Evolutionary conservation across 2,113 vertebrate genomes (phyloP), one percentile per base, ranked within the genome.

Genomic region (Sinocyclocheilus anshuiensis): DNA sequence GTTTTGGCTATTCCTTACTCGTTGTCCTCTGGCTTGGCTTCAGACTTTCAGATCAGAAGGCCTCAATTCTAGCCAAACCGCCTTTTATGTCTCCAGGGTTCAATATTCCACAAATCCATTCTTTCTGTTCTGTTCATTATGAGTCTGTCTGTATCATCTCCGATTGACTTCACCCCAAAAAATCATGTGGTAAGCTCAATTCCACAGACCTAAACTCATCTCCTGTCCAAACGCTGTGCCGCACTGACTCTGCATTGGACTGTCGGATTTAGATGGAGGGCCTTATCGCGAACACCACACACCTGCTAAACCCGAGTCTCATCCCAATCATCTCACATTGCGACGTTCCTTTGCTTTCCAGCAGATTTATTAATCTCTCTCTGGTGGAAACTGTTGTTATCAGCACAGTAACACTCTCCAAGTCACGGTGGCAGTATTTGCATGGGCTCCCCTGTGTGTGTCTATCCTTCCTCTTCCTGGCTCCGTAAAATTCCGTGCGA

Each of bases 311-410:
- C 81, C 79, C 16, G 55, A 86, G 72, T 63, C 74, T 61, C 74
- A 48, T 77, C 65, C 83, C 84, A 79, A 39, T 16, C 16, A 69
- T 75, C 74, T 81, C 63, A 22, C 71, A 74, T 16, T 42, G 59
- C 69, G 53, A 53, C 26, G 1, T 75, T 67, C 55, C 24, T 72
- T 77, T 59, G 39, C 83, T 81, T 63, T 65, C 22, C 36, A 24
- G 76, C 57, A 76, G 84, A 86, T 86, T 42, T 83, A 87, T 83
- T 83, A 84, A 87, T 87, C 84, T 87, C 67, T 82, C 63, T 65
- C n/a, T 76, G 81, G 79, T 45, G 87, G 72, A 84, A 72, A 69
- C 85, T 53, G 50, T 61, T 67, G 33, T 84, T 86, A 86, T 86
- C 81, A 81, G 84, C 59, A 75, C 59, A 61, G 26, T 29, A 72